Base-by-base conservation (phyloP, 2,113 vertebrate species). In the Arothron firmamentum region DNA sequence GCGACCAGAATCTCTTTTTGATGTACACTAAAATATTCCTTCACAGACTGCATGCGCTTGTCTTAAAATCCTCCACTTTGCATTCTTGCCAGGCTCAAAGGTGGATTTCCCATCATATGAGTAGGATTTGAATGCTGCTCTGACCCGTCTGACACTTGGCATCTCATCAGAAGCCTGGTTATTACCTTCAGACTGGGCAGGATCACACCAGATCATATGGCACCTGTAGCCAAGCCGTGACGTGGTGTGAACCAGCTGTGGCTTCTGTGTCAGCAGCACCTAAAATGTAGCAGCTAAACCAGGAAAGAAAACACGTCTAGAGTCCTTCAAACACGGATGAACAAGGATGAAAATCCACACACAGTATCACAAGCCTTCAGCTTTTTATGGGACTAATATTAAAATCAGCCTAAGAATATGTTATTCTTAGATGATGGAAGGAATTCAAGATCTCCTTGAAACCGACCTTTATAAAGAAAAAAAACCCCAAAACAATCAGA, bases 141-240 rank as follows among this genome's bases (percentile, higher is more conserved):
- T 64, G 20, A 16, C 43, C 1, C 7, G 15, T 42, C 17, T 59
- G 16, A 41, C n/a, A 66, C 34, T 18, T 67, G 52, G 8, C 42
- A 55, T 72, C 14, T 28, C 2, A 19, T 23, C 49, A 42, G 53
- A 64, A 57, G 31, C 54, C n/a, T 52, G n/a, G 43, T 50, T 64
- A 28, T 74, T 28, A 42, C 43, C 16, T 28, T 52, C 51, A 57
- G 57, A 64, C 52, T 15, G 19, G 12, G 23, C 64, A 50, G 55
- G 54, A 72, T 57, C 59, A 51, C n/a, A 38, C 65, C 6, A 16
- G 46, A 64, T 57, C 64, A 65, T 61, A 59, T 67, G 64, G 72
- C 67, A 83, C 78, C 74, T 75, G 73, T 54, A 52, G 42, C 58
- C 31, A 45, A 50, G 52, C 52, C 23, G 59, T 70, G 61, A 71